Conservation (phyloP, 2,113 vertebrate genomes). For the Malaclemys terrapin region DNA sequence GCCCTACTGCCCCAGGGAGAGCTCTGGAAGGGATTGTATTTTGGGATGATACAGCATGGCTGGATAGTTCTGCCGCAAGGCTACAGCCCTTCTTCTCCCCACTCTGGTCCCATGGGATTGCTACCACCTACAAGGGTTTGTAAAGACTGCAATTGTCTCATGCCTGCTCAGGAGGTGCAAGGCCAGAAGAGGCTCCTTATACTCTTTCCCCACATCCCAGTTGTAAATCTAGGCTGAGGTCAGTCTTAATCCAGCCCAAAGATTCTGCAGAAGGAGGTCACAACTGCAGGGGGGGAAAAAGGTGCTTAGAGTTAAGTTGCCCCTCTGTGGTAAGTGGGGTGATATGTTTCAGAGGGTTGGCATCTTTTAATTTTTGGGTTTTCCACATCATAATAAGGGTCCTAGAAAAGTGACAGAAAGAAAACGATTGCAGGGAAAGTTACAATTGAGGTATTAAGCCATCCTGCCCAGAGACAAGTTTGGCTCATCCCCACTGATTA, state of each 20-base stretch:
- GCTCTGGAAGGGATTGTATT: neutral
- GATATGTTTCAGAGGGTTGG: neutral
- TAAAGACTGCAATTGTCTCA: neutral
- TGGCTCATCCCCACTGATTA: neutral
- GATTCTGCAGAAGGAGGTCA: neutral
- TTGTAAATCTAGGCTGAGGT: neutral
- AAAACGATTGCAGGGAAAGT: neutral
- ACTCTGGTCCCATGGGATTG: neutral
- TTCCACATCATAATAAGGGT: neutral
- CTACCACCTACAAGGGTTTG: neutral
- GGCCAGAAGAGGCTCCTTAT: neutral
- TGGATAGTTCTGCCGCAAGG: neutral
- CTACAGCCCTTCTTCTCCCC: neutral
- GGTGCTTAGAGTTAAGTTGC: neutral
- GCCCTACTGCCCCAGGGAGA: neutral
- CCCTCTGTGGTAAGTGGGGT: neutral
- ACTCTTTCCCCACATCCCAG: neutral
- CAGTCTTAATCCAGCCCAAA: neutral
- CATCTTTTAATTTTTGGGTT: neutral
- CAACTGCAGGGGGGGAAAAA: neutral
- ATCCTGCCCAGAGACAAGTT: neutral
- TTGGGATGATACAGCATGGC: neutral
- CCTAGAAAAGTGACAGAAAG: neutral
- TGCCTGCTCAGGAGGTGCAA: neutral
- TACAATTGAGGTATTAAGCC: neutral